A percentile compares a stretch with the other conserved stretches of the same genome.
These are phyloP conservation scores for Plodia interpunctella DNA, from an alignment of 1,140 invertebrate species.

Conservation along the genomic window DNA sequence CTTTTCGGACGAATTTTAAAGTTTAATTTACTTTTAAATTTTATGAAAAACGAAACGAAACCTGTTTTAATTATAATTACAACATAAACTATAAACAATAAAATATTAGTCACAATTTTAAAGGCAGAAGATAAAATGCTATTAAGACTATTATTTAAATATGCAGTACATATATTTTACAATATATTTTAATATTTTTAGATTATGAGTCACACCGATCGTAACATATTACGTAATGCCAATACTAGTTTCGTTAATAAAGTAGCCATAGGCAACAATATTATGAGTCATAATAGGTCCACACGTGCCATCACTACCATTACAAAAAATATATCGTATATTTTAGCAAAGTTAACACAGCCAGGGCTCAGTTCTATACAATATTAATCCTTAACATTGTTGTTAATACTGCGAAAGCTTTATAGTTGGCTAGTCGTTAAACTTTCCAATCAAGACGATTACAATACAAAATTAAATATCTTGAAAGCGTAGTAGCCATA, in stretches of 20 bases:
- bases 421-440: too few species aligned
- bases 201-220: conserved; percentile 50
- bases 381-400: background rate
- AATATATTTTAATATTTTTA: conserved; percentile 48
- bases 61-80: background rate
- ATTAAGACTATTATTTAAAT: conserved; percentile 20
- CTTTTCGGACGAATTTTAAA: too few species aligned
- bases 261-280: conserved; percentile 33
- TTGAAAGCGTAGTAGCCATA: too few species aligned
- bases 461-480: too few species aligned
- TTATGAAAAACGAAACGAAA: too few species aligned
- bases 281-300: conserved; percentile 30
- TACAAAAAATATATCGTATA: conserved; percentile 8
- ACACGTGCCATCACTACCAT: conserved; percentile 23
- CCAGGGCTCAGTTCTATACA: too few species aligned
- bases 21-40: too few species aligned
- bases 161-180: conserved; percentile 15
- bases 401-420: background rate
- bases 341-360: background rate
- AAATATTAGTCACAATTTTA: conserved; percentile 17
- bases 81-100: background rate
- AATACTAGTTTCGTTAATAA: conserved; percentile 50
- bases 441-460: too few species aligned
- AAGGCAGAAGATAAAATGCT: conserved; percentile 8
- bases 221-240: conserved; percentile 56